These are phyloP conservation scores for Chlorodrepanis virens DNA, from an alignment of 2,113 vertebrate species.

Conservation along the genomic window DNA sequence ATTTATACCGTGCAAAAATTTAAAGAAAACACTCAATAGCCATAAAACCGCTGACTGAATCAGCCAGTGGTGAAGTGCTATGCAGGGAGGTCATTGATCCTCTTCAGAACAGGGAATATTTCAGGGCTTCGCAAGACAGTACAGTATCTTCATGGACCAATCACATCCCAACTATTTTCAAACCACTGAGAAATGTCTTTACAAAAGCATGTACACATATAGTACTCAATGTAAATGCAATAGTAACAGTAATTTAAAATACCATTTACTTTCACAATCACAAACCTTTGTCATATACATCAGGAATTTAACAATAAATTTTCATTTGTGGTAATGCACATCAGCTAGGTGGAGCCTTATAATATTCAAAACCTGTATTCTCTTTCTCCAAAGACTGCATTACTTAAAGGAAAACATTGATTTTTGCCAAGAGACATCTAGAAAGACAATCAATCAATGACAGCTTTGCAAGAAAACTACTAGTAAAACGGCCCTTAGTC, in stretches of 20 bases:
- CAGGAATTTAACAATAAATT: not conserved
- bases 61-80: not conserved
- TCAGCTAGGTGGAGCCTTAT: not conserved
- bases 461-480: constrained; percentile 8
- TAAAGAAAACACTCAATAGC: not conserved
- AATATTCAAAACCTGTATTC: constrained; percentile 35
- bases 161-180: not conserved
- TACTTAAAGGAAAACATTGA: constrained; percentile 50
- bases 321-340: not conserved
- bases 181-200: not conserved
- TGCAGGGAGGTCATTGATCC: not conserved
- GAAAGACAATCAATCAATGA: constrained; percentile 52
- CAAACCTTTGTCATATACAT: not conserved
- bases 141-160: not conserved
- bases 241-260: not conserved
- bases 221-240: not conserved
- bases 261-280: not conserved
- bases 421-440: constrained; percentile 46
- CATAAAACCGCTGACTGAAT: not conserved
- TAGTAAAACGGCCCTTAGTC: not conserved
- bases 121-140: not conserved
- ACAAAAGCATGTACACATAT: not conserved
- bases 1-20: not conserved
- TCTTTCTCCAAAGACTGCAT: not conserved
- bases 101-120: not conserved